phyloP scores from a whole-genome alignment of 2,113 vertebrate genomes.

The Alexandromys fortis region DNA sequence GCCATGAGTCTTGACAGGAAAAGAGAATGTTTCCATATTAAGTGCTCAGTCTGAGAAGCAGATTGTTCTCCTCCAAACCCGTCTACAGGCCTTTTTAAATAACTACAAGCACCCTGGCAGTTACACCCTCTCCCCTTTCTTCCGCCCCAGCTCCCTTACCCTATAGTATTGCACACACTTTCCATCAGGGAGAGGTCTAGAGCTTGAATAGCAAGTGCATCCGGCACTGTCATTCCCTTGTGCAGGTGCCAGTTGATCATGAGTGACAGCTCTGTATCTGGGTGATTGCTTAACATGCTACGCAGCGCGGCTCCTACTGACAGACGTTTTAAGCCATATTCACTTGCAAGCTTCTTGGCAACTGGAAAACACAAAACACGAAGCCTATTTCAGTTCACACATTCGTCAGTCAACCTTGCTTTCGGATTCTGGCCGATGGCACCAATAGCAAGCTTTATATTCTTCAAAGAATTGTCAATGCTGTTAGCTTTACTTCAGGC shows the following conservation, averaged over 20 bases:
- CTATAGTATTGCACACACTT: conserved; percentile 84
- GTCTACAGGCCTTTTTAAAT: too few species aligned
- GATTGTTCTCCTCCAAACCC: too few species aligned
- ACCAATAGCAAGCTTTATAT: not conserved
- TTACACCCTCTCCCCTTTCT: not conserved
- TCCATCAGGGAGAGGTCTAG: conserved; percentile 91
- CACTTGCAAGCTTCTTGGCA: conserved; percentile 88
- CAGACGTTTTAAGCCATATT: conserved; percentile 89
- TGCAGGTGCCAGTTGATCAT: conserved; percentile 88
- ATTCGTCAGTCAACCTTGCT: not conserved
- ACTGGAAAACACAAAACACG: conserved; percentile 87
- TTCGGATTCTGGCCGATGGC: not conserved
- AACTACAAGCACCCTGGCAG: not conserved
- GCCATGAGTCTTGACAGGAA: too few species aligned
- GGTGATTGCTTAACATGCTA: conserved; percentile 85
- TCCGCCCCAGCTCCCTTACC: conserved; percentile 73
- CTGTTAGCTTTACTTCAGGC: not conserved
- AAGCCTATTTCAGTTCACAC: conserved; percentile 14
- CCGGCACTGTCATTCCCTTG: conserved; percentile 89
- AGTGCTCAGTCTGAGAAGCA: not conserved
- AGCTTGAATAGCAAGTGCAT: conserved; percentile 92
- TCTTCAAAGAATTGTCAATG: not conserved
- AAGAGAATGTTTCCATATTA: not conserved
- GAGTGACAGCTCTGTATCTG: conserved; percentile 86
- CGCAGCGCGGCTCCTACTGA: conserved; percentile 90